Evolutionary conservation across 2,888 invertebrate species (phyloP), one percentile per base, ranked within the genome.

Genomic region (Protophormia terraenovae): DNA sequence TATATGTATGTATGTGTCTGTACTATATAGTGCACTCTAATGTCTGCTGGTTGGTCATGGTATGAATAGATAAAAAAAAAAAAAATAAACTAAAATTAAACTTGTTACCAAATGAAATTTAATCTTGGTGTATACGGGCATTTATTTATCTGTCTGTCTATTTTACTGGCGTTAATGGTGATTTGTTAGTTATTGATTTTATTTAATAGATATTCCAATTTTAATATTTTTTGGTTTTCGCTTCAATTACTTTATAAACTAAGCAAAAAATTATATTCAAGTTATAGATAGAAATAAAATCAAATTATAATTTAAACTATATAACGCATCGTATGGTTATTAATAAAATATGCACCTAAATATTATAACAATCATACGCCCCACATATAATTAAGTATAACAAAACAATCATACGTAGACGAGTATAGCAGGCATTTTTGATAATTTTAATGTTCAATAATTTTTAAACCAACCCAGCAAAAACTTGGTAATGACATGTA

Each of bases 181-280:
- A 85, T 85, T 85, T 82, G 81, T 78, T 55, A 62, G 77, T 67
- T 85, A 81, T 81, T 81, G 81, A 85, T 85, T 81, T 81, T 58
- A 35, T 62, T 79, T 64, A 27, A 50, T 29, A 60, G 29, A 45
- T 29, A 64, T 50, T 60, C 47, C 47, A 3, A 10, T 24, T 35
- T 35, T 10, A 16, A 47, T 29, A 16, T 35, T 16, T 16, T 55
- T 14, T 35, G 27, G 16, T 27, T 35, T 35, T 14, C 29, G 14
- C n/a, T 12, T n/a, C 60, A 8, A 12, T 12, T n/a, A 41, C n/a
- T n/a, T n/a, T n/a, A 14, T 12, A 41, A 41, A 14, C 14, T 14
- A 5, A 41, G 14, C 12, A 3, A 41, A 41, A n/a, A n/a, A n/a
- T n/a, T n/a, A n/a, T n/a, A n/a, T n/a, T n/a, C n/a, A n/a, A n/a